These are phyloP conservation scores for Columbina picui DNA, from an alignment of 2,113 vertebrate genomes.

Conservation along the genomic window DNA sequence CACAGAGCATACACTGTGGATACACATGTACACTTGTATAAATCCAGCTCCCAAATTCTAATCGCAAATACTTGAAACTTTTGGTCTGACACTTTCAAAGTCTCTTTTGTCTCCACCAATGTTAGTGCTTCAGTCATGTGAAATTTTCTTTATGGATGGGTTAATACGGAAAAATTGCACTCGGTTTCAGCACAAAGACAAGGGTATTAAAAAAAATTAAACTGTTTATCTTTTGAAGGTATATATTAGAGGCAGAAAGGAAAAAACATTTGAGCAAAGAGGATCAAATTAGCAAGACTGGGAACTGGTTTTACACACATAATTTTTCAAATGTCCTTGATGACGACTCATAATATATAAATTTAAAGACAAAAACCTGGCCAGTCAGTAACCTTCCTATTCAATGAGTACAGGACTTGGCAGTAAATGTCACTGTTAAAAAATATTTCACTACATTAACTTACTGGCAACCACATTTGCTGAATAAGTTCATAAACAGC, in stretches of 20 bases:
- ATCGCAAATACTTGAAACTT: not conserved
- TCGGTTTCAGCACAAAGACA: not conserved
- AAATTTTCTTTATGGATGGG: not conserved
- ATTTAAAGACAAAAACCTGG: constrained; percentile 44
- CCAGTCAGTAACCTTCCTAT: constrained; percentile 43
- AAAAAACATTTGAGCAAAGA: constrained; percentile 3
- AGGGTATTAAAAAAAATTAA: not conserved
- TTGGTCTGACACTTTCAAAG: not conserved
- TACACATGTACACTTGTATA: not conserved
- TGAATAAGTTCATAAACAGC: constrained; percentile 66
- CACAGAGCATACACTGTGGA: not conserved
- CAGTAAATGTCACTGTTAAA: constrained; percentile 64
- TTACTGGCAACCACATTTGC: constrained; percentile 66
- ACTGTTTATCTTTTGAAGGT: constrained; percentile 1
- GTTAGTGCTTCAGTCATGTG: not conserved
- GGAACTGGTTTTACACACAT: not conserved
- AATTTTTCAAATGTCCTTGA: constrained; percentile 40
- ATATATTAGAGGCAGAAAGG: not conserved
- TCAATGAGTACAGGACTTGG: constrained; percentile 33
- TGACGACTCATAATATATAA: constrained; percentile 56
- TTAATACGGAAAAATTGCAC: not conserved
- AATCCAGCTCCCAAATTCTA: not conserved
- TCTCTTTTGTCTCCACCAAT: not conserved
- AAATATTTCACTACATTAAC: constrained; percentile 73
- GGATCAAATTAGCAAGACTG: constrained; percentile 12